Percentiles rank a stretch among this genome's conserved stretches.
These are phyloP conservation scores for Apotomis turbidana DNA, from an alignment of 2,888 invertebrate species.

Conservation along the genomic window DNA sequence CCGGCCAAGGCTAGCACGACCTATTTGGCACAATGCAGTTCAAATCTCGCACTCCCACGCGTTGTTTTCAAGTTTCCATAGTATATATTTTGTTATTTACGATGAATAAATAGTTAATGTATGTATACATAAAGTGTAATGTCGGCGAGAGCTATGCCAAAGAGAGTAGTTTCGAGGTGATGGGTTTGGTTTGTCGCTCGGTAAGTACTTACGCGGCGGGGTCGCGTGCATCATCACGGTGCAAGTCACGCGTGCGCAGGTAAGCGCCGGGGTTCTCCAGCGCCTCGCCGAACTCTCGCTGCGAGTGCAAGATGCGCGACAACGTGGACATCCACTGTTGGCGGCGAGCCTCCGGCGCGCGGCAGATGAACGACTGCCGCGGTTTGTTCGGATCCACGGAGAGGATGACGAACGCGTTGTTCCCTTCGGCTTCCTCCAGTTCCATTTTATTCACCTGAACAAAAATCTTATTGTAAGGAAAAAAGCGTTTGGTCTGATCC, in stretches of 20 bases:
- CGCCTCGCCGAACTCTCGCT: conserved; percentile 96
- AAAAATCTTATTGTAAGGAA: not conserved
- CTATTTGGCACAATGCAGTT: conserved; percentile 13
- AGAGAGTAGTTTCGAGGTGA: conserved; percentile 15
- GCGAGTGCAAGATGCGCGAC: conserved; percentile 94
- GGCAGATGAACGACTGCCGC: conserved; percentile 90
- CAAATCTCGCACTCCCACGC: conserved; percentile 2
- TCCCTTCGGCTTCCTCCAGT: conserved; percentile 84
- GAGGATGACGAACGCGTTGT: conserved; percentile 72
- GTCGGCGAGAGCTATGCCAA: conserved; percentile 1
- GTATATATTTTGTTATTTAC: not conserved
- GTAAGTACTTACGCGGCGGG: conserved; percentile 69
- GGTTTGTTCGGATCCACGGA: conserved; percentile 93
- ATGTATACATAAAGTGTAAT: not conserved
- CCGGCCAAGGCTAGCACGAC: conserved; percentile 14
- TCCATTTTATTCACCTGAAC: conserved; percentile 97
- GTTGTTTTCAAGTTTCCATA: not conserved
- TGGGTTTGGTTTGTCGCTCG: conserved; percentile 6
- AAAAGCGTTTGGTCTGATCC: too few species aligned
- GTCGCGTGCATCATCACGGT: conserved; percentile 63
- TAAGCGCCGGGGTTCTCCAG: conserved; percentile 95
- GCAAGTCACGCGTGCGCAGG: conserved; percentile 60
- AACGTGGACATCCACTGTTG: conserved; percentile 94
- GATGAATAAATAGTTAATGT: not conserved
- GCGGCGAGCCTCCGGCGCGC: conserved; percentile 88